Conservation (phyloP, 1,140 invertebrate species). For the Drosophila prosaltans region DNA sequence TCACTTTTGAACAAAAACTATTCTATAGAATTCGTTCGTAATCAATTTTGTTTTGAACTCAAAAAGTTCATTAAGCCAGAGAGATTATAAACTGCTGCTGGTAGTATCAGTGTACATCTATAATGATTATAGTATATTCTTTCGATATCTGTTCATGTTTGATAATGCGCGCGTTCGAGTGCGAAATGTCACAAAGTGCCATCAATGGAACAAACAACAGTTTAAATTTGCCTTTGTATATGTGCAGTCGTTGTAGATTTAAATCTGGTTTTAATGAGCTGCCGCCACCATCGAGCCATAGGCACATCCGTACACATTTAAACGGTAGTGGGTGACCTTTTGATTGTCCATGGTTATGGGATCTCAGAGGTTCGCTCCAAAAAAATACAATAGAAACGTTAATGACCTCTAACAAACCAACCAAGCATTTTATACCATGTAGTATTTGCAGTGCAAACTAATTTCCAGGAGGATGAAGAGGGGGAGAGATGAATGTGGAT, state of each 20-base stretch:
- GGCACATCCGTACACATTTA: conserved; percentile 58
- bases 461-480: conserved; percentile 42
- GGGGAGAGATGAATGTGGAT: not conserved
- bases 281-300: conserved; percentile 19
- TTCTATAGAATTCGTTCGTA: too few species aligned
- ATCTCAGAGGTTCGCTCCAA: conserved; percentile 8
- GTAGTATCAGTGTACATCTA: not conserved
- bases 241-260: conserved; percentile 47
- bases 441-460: conserved; percentile 58
- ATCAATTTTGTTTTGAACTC: not conserved
- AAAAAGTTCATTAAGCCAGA: not conserved
- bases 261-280: conserved; percentile 73
- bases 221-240: conserved; percentile 59
- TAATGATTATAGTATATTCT: conserved; percentile 5
- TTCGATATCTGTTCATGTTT: conserved; percentile 10
- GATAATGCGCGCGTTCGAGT: conserved; percentile 53
- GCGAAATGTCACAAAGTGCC: conserved; percentile 38
- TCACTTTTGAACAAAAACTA: too few species aligned
- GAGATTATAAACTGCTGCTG: not conserved
- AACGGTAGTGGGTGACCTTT: conserved; percentile 65
- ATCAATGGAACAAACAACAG: conserved; percentile 48
- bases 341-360: conserved; percentile 32
- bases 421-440: conserved; percentile 63
- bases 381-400: conserved; percentile 68
- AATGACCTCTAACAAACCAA: conserved; percentile 81